Base-by-base conservation (phyloP, 2,888 invertebrate species). In the Octonoba sinensis region DNA sequence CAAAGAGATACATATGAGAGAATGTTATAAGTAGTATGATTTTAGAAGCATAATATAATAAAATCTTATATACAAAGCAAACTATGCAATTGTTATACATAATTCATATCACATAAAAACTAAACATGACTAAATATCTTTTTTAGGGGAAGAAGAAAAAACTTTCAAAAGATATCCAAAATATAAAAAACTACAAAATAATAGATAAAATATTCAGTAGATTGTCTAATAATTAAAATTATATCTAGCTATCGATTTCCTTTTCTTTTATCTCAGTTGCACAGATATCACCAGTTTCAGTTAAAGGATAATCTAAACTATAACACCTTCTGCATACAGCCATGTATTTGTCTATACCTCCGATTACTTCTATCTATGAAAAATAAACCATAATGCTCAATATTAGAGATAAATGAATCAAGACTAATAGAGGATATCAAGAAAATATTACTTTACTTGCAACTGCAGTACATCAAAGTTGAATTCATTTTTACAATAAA, bases 341-440 rank as follows among this genome's bases (percentile, higher is more conserved):
- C 87, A 90, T 88, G 86, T 91, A 91, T 85, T 89, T 91, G 74
- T 91, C 91, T 24, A 89, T 87, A 13, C 91, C 91, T 11, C 91
- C 91, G 78, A 91, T 91, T n/a, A 91, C 88, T 86, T 91, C 91
- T 67, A 91, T 87, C 91, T 91, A 81, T 74, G 67, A 59, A 60
- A 46, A 74, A n/a, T 18, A 44, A 69, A 74, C 13, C 20, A 13
- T 22, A 66, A 36, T 36, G 24, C 36, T 36, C 8, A 36, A 36
- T 3, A 66, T 1, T 66, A 2, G 20, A 13, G 16, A 18, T 4
- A 13, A 11, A 49, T 49, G 49, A 49, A 49, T 13, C 49, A 49
- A 15, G 20, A 54, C 11, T 8, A 54, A 54, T 13, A 54, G 8
- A 3, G 1, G 8, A 11, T 54, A n/a, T n/a, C 11, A 11, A 36